These are phyloP conservation scores for Cettia cetti DNA, from an alignment of 2,113 vertebrate genomes.

Conservation along the genomic window DNA sequence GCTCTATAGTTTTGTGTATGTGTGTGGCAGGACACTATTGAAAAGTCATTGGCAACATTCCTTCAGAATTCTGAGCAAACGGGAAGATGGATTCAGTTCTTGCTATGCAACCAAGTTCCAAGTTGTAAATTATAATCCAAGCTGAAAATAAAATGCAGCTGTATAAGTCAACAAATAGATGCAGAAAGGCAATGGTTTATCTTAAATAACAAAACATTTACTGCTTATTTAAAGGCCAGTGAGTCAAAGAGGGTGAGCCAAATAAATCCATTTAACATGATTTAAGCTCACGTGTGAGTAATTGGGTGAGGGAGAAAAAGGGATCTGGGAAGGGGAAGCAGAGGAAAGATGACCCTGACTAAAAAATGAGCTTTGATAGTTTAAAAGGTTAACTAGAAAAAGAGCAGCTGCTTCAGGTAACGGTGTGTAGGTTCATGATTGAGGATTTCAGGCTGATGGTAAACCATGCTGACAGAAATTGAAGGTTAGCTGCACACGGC, in stretches of 20 bases:
- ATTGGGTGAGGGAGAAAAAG: background rate
- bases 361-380: background rate
- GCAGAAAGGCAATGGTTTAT: background rate
- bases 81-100: background rate
- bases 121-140: background rate
- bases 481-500: background rate
- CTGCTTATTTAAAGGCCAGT: background rate
- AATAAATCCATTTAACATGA: background rate
- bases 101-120: background rate
- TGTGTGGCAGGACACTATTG: background rate
- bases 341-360: background rate
- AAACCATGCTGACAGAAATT: background rate
- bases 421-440: background rate
- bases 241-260: background rate
- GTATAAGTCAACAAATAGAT: background rate
- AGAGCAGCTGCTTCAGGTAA: background rate
- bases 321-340: background rate
- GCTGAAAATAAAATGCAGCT: background rate
- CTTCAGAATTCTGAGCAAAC: background rate
- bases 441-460: background rate
- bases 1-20: background rate
- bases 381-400: conserved; percentile 17
- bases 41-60: background rate
- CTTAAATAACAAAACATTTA: background rate
- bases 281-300: background rate